These are phyloP conservation scores for Carterocephalus palaemon DNA, from an alignment of 2,888 invertebrate genomes.

Conservation along the genomic window DNA sequence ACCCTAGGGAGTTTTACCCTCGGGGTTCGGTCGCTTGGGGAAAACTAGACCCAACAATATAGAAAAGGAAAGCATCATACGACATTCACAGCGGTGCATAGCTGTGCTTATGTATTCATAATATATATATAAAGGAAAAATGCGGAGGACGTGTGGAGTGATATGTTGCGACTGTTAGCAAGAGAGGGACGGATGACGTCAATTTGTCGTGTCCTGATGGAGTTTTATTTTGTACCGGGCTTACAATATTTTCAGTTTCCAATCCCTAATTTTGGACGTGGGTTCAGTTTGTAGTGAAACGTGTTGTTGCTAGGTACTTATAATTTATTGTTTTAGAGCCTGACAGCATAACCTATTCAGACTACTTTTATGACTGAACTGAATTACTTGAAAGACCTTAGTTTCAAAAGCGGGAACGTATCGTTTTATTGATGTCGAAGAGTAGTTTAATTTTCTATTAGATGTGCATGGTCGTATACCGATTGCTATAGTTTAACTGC, in stretches of 20 bases:
- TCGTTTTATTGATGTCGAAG: no score
- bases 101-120: slow-evolving; percentile 77
- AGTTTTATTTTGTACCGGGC: slow-evolving; percentile 75
- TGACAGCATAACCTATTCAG: no score
- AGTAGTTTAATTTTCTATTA: no score
- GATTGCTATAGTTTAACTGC: no score
- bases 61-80: slow-evolving; percentile 68
- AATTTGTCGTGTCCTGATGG: slow-evolving; percentile 79
- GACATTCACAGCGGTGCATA: slow-evolving; percentile 53
- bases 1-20: slow-evolving; percentile 78
- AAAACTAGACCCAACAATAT: slow-evolving; percentile 80
- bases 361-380: no score
- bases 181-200: slow-evolving; percentile 77
- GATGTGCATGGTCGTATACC: no score
- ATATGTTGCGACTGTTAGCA: slow-evolving; percentile 77
- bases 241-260: slow-evolving; percentile 49
- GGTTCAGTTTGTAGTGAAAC: no score
- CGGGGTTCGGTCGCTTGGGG: slow-evolving; percentile 76
- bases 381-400: no score
- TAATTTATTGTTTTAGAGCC: no score
- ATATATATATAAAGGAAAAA: slow-evolving; percentile 79
- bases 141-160: slow-evolving; percentile 76
- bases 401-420: no score
- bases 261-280: not conserved
- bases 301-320: no score